Evolutionary conservation across 2,888 invertebrate species (phyloP).

Genomic region (Trichogramma dendrolimi): DNA sequence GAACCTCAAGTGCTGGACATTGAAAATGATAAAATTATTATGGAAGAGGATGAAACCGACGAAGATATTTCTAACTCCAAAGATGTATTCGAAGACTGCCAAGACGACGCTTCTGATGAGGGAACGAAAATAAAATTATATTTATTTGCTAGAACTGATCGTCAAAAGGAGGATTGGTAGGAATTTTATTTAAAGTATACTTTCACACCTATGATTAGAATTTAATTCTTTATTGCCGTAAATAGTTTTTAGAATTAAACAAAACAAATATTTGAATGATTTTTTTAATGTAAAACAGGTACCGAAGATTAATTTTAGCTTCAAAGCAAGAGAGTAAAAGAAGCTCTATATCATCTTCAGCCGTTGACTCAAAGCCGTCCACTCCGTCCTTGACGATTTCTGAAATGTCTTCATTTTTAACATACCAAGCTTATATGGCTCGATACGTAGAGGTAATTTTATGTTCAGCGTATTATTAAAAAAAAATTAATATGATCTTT

Average conservation of each 20-base stretch:
- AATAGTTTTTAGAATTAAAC: neutral
- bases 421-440: slow-evolving; percentile 46
- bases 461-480: slow-evolving; percentile 7
- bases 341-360: slow-evolving; percentile 36
- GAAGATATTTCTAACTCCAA: slow-evolving; percentile 43
- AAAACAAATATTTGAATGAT: neutral
- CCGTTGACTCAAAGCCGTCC: slow-evolving; percentile 41
- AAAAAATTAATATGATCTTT: neutral
- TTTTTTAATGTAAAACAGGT: slow-evolving; percentile 48
- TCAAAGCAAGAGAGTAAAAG: slow-evolving; percentile 44
- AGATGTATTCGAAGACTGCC: slow-evolving; percentile 43
- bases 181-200: neutral
- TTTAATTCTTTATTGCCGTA: neutral
- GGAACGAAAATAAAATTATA: slow-evolving; percentile 51
- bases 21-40: slow-evolving; percentile 49
- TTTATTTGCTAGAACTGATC: slow-evolving; percentile 74
- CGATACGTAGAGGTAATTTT: slow-evolving; percentile 42
- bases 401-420: slow-evolving; percentile 41
- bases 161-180: slow-evolving; percentile 90
- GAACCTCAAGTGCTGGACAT: slow-evolving; percentile 37
- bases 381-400: slow-evolving; percentile 30
- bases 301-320: slow-evolving; percentile 55
- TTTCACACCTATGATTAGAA: neutral
- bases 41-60: slow-evolving; percentile 54
- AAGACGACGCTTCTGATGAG: slow-evolving; percentile 37